Percentiles rank a stretch among this genome's conserved stretches.
Conservation (phyloP, 2,113 vertebrate genomes). For the Seriola quinqueradiata region DNA sequence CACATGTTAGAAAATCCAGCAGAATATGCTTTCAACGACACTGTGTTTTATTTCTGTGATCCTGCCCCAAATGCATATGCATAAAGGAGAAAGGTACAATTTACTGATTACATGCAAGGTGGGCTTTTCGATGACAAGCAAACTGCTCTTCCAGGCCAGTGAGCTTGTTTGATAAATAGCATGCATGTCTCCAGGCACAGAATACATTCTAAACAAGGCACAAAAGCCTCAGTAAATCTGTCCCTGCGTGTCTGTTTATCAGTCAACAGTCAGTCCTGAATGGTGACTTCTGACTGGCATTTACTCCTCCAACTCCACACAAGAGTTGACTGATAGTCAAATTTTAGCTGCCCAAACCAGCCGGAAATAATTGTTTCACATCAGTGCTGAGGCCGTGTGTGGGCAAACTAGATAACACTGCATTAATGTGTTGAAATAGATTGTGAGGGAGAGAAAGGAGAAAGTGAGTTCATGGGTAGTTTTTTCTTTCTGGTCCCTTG, state of each 20-base stretch:
- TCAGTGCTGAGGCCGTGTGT: constrained; percentile 35
- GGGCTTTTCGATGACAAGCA: constrained; percentile 27
- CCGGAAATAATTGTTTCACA: constrained; percentile 49
- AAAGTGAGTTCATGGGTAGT: constrained; percentile 7
- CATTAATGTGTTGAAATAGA: constrained; percentile 32
- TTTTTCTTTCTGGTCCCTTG: constrained; percentile 31
- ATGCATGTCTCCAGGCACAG: constrained; percentile 22
- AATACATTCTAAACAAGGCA: constrained; percentile 21
- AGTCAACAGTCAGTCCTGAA: constrained; percentile 25
- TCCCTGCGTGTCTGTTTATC: constrained; percentile 28
- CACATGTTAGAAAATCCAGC: not conserved
- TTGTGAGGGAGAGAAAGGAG: constrained; percentile 6
- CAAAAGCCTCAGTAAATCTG: not conserved
- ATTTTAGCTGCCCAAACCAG: constrained; percentile 28
- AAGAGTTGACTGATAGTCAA: constrained; percentile 29
- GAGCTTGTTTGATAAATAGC: constrained; percentile 50
- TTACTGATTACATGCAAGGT: constrained; percentile 44
- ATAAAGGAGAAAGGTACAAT: constrained; percentile 18
- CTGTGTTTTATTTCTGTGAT: constrained; percentile 3
- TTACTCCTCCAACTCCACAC: constrained; percentile 26
- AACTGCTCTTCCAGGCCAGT: constrained; percentile 37
- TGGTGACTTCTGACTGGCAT: constrained; percentile 31
- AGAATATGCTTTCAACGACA: not conserved
- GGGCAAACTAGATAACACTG: constrained; percentile 36
- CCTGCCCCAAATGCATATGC: constrained; percentile 12